Base-by-base conservation (phyloP, 2,797 vertebrate species). In the Danio albolineatus region DNA sequence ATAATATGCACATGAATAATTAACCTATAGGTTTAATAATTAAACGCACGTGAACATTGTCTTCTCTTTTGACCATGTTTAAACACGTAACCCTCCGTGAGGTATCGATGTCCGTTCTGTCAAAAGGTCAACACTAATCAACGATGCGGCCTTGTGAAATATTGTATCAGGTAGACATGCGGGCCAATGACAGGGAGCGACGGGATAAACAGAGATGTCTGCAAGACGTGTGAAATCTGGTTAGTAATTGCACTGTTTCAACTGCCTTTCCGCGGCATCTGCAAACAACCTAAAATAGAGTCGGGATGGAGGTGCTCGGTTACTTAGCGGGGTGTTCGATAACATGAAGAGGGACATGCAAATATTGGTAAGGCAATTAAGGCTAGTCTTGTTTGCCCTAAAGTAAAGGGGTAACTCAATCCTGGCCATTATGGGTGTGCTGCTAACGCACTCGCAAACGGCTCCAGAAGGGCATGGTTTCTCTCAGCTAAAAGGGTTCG, bases 331-430 rank as follows among this genome's bases (percentile, higher is more conserved):
- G 89, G 92, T 93, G 91, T 92, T 93, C 91, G 85, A 89, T 94
- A 91, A 91, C 92, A 91, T 76, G 79, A 83, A 88, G 89, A 91
- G 90, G 89, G 91, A 91, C 91, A 93, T 92, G 92, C 91, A 94
- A 93, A 94, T 93, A 94, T 94, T 92, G 90, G 91, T 89, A 78
- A 89, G 92, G 91, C 91, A 91, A 91, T 93, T 92, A 94, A 90
- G 87, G 89, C 87, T 89, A 87, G 89, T 89, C 81, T 83, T 91
- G 91, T 92, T 92, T 89, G 87, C 86, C 90, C 91, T 81, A 82
- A 89, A 91, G 92, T 90, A 91, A 89, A 88, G 89, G 80, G 88
- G 92, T 93, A 95, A 94, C 91, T 89, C 88, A 88, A 94, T 91
- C 91, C 87, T 13, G 73, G 89, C 92, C 91, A 93, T 94, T 93